phyloP scores from a whole-genome alignment of 1,140 invertebrate genomes.

The Sogatella furcifera region DNA sequence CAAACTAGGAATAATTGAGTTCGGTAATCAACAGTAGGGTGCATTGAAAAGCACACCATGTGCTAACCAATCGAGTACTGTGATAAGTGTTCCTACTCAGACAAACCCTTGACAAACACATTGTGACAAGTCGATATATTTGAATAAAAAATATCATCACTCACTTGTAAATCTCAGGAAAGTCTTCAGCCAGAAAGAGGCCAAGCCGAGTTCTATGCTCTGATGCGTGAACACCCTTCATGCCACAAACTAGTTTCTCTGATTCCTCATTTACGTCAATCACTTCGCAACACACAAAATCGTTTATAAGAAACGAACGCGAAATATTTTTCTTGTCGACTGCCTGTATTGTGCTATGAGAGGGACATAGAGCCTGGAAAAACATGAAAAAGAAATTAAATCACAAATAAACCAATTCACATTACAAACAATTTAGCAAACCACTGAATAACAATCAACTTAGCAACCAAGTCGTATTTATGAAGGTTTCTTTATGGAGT shows the following conservation, averaged over 20 bases:
- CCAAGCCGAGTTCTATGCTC: constrained; percentile 44
- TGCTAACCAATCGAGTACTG: background rate
- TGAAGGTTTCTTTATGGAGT: no score
- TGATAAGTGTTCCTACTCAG: background rate
- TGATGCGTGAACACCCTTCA: constrained; percentile 53
- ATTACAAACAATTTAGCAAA: no score
- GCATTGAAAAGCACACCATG: background rate
- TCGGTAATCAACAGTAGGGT: no score
- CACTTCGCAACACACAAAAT: constrained; percentile 78
- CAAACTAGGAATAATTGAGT: no score
- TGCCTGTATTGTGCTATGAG: constrained; percentile 57
- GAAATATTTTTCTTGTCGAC: constrained; percentile 71
- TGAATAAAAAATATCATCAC: constrained; percentile 26
- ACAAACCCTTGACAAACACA: background rate
- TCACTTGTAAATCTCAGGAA: constrained; percentile 81
- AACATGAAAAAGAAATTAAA: background rate
- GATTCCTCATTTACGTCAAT: constrained; percentile 74
- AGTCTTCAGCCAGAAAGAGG: constrained; percentile 70
- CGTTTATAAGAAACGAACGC: constrained; percentile 67
- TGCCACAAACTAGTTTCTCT: constrained; percentile 76
- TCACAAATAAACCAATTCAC: no score
- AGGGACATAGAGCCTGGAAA: constrained; percentile 52
- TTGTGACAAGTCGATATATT: background rate
- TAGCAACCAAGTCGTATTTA: no score
- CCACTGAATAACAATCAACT: no score